Evolutionary conservation across 1,140 invertebrate species (phyloP), one percentile per base, ranked within the genome.

Genomic region (Heliothis virescens): DNA sequence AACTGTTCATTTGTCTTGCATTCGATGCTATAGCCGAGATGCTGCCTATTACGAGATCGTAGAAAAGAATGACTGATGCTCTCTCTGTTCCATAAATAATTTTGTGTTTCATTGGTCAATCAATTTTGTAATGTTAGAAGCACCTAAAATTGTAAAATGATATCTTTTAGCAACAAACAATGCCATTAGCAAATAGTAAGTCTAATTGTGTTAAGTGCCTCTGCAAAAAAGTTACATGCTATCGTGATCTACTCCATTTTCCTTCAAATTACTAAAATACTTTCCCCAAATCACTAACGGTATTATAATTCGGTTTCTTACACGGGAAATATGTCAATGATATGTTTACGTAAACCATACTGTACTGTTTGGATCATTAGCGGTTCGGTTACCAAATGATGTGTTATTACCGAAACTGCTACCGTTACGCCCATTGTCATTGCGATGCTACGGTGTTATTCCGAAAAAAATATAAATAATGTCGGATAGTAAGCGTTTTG

Each of bases 331-430:
- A 48, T 65, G 62, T 65, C 62, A 65, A 65, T 65, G 62, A 65
- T 65, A 65, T 48, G 62, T 65, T 65, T 18, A 11, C 34, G 16
- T 65, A 48, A n/a, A 47, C 26, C n/a, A 26, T 73, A 59, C 71
- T 59, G 57, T 73, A 34, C 13, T 10, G n/a, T 13, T 16, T 4
- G 47, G 10, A 59, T 65, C 62, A 55, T 73, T 73, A 57, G 53
- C 34, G 52, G 69, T 55, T 50, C n/a, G 16, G 65, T 12, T 16
- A 13, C 29, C 52, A 57, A 73, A 73, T 73, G 53, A 57, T 29
- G 21, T 73, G 29, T 57, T 57, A 59, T 73, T 73, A 73, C 53
- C 29, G n/a, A 73, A 73, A 73, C 34, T 29, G 12, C 71, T 41
- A 73, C 62, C 62, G 62, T 48, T 65, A 41, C 16, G 34, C 7